phyloP scores from a whole-genome alignment of 2,113 vertebrate genomes.

The Silurus asotus region DNA sequence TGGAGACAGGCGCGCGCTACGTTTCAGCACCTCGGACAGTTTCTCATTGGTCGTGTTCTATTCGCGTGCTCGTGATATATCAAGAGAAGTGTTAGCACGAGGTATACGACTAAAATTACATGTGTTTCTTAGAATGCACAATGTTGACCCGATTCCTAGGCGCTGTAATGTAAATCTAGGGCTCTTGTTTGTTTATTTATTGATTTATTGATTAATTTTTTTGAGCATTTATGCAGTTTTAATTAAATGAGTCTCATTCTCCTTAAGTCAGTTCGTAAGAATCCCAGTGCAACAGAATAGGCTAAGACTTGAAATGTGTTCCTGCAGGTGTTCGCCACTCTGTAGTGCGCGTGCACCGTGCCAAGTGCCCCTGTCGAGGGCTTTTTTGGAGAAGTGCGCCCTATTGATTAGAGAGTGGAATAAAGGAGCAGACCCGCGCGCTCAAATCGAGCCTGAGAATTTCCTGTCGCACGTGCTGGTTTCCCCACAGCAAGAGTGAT shows the following conservation, averaged over 20 bases:
- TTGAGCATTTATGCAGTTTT: too few species aligned
- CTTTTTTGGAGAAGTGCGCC: background rate
- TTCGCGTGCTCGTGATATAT: background rate
- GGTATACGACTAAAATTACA: background rate
- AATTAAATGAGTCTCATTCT: background rate
- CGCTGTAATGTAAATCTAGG: background rate
- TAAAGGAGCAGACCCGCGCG: slow-evolving; percentile 38
- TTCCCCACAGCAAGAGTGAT: slow-evolving; percentile 56
- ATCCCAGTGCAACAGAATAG: background rate
- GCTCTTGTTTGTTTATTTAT: background rate
- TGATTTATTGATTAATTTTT: background rate
- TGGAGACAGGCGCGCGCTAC: background rate
- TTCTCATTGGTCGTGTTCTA: slow-evolving; percentile 18
- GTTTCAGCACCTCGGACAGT: slow-evolving; percentile 69
- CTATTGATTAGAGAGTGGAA: slow-evolving; percentile 54
- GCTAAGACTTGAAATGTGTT: background rate
- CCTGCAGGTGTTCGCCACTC: slow-evolving; percentile 18
- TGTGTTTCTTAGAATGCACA: background rate
- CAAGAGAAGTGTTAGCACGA: background rate
- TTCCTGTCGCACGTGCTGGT: slow-evolving; percentile 54
- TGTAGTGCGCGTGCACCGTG: background rate
- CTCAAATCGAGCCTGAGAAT: slow-evolving; percentile 42
- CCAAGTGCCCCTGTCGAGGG: background rate
- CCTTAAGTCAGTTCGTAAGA: too few species aligned
- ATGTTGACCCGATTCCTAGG: background rate